These are phyloP conservation scores for Siniperca obscura DNA, from an alignment of 2,797 vertebrate species.

Conservation along the genomic window DNA sequence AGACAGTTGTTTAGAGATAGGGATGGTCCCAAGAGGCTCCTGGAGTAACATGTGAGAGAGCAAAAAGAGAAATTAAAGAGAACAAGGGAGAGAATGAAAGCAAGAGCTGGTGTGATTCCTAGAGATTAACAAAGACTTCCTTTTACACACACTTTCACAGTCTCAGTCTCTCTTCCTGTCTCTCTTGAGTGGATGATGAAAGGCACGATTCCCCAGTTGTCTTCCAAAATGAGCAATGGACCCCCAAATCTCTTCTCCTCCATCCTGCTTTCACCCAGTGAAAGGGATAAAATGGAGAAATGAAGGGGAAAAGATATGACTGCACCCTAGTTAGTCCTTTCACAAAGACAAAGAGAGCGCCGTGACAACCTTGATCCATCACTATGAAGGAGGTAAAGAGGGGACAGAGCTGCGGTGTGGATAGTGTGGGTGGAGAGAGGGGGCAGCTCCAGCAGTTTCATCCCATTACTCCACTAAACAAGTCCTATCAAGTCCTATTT, in stretches of 20 bases:
- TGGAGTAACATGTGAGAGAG: conserved; percentile 64
- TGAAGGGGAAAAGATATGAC: conserved; percentile 58
- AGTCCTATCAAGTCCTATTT: conserved; percentile 76
- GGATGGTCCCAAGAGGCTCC: conserved; percentile 61
- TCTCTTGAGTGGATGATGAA: conserved; percentile 65
- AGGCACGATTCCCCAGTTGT: conserved; percentile 52
- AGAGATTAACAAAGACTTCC: conserved; percentile 65
- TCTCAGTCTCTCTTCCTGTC: conserved; percentile 25
- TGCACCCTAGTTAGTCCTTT: conserved; percentile 60
- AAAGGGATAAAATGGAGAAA: conserved; percentile 65
- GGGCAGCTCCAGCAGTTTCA: conserved; percentile 67
- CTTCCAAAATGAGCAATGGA: conserved; percentile 70
- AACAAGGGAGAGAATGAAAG: conserved; percentile 59
- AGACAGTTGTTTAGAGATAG: conserved; percentile 22
- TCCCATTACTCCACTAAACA: conserved; percentile 79
- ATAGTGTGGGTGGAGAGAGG: conserved; percentile 64
- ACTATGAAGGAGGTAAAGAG: conserved; percentile 58
- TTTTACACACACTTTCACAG: conserved; percentile 22
- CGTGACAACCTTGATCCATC: conserved; percentile 76
- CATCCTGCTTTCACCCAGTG: conserved; percentile 35
- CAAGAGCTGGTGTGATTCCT: conserved; percentile 63
- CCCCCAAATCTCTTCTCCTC: conserved; percentile 62
- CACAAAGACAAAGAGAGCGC: conserved; percentile 65
- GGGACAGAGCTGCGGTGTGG: conserved; percentile 39
- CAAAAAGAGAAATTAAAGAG: conserved; percentile 73